Evolutionary conservation across 2,888 invertebrate species (phyloP).

Genomic region (Polydrusus tereticollis): DNA sequence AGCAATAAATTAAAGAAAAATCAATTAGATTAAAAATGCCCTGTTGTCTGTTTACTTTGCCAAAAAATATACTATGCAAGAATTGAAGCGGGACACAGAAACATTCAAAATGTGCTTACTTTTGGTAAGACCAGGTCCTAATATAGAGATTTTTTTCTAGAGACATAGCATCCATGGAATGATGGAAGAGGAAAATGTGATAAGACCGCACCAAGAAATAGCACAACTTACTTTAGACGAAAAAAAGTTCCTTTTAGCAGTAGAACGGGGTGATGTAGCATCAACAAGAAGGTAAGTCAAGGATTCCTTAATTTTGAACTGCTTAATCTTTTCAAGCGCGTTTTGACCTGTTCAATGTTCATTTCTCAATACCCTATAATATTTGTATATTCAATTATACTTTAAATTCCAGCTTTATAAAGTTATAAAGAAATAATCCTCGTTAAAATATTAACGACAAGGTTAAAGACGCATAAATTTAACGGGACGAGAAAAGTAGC

Average conservation of each 20-base stretch:
- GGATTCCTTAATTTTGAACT: background rate
- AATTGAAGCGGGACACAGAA: too few relatives aligned
- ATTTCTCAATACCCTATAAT: background rate
- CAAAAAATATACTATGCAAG: background rate
- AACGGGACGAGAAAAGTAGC: background rate
- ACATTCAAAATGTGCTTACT: too few relatives aligned
- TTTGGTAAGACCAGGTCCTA: too few relatives aligned
- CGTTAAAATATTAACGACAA: background rate
- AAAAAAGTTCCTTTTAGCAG: slow-evolving; percentile 94
- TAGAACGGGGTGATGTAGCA: slow-evolving; percentile 96
- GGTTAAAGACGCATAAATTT: background rate
- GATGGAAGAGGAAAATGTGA: slow-evolving; percentile 92
- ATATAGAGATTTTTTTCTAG: too few relatives aligned
- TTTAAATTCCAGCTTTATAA: background rate
- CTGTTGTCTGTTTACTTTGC: background rate
- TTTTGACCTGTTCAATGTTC: too few relatives aligned
- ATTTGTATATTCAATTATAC: too few relatives aligned
- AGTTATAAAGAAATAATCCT: background rate
- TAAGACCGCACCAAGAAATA: slow-evolving; percentile 91
- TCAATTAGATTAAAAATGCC: slow-evolving; percentile 34
- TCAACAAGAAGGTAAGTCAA: slow-evolving; percentile 80
- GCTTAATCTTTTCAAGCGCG: background rate
- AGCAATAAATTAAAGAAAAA: slow-evolving; percentile 33
- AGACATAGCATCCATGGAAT: slow-evolving; percentile 92
- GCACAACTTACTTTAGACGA: slow-evolving; percentile 86